Evolutionary conservation across 2,888 invertebrate genomes (phyloP).

Genomic region (Dicyrtomina minuta): DNA sequence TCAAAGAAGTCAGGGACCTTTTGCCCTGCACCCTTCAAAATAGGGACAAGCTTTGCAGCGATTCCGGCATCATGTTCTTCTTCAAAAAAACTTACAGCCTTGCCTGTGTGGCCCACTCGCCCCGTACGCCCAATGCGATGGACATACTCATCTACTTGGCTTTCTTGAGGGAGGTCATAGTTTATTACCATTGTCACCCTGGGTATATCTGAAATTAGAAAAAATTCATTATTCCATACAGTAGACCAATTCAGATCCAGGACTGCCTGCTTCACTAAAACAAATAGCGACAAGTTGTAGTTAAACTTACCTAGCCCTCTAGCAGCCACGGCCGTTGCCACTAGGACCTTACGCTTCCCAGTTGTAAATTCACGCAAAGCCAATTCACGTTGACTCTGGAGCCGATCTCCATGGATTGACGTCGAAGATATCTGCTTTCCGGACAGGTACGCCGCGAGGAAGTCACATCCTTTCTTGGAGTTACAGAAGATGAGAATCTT

Average conservation of each 20-base stretch:
- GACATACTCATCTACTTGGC: constrained; percentile 60
- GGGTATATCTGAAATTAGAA: constrained; percentile 68
- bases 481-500: constrained; percentile 83
- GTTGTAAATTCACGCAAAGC: constrained; percentile 77
- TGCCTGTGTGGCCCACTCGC: constrained; percentile 59
- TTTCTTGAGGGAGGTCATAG: constrained; percentile 59
- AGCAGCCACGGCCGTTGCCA: constrained; percentile 94
- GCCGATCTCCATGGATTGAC: constrained; percentile 59
- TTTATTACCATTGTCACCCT: constrained; percentile 67
- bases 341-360: constrained; percentile 75
- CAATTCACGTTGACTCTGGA: constrained; percentile 66
- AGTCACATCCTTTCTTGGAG: too few species aligned
- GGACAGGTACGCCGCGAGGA: not conserved
- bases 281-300: constrained; percentile 39
- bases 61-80: constrained; percentile 66
- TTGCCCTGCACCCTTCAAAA: constrained; percentile 75
- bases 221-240: constrained; percentile 4
- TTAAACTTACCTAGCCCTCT: constrained; percentile 72
- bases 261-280: not conserved
- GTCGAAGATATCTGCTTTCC: constrained; percentile 34
- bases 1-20: constrained; percentile 74
- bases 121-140: constrained; percentile 62
- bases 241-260: not conserved
- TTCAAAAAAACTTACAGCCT: constrained; percentile 61
- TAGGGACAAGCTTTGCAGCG: constrained; percentile 68